Conservation (phyloP, 1,140 invertebrate species). For the Watersipora subatra region DNA sequence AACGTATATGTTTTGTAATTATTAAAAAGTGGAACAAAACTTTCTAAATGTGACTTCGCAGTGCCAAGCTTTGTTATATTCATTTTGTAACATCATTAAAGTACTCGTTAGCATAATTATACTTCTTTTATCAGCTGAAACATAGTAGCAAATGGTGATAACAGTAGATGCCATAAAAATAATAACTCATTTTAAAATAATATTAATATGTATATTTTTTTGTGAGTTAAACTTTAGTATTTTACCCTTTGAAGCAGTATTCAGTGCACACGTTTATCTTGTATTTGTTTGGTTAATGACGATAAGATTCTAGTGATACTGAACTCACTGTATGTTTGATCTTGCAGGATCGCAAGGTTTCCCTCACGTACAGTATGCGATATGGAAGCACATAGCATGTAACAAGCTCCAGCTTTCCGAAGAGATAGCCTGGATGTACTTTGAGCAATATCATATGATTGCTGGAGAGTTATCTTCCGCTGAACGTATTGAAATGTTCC, state of each 20-base stretch:
- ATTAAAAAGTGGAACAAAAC: too few relatives aligned
- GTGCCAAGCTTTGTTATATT: too few relatives aligned
- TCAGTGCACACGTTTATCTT: neutral
- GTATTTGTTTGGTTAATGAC: neutral
- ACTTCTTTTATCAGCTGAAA: too few relatives aligned
- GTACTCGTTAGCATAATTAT: too few relatives aligned
- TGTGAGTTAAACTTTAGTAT: too few relatives aligned
- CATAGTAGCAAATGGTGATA: too few relatives aligned
- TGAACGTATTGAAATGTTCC: neutral
- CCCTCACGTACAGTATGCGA: conserved; percentile 29
- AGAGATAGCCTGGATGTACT: conserved; percentile 39
- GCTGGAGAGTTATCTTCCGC: neutral
- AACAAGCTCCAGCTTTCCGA: conserved; percentile 38
- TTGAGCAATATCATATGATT: conserved; percentile 6
- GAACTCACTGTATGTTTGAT: neutral
- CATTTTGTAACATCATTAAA: too few relatives aligned
- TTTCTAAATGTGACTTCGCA: too few relatives aligned
- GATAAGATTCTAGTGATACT: conserved; percentile 2
- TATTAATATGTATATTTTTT: too few relatives aligned
- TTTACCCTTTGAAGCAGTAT: neutral
- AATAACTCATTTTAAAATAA: too few relatives aligned
- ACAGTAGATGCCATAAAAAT: too few relatives aligned
- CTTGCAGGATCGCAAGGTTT: neutral
- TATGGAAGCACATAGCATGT: conserved; percentile 41
- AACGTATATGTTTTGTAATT: too few relatives aligned